phyloP scores from a whole-genome alignment of 2,797 vertebrate genomes.

The Tangara arthus region DNA sequence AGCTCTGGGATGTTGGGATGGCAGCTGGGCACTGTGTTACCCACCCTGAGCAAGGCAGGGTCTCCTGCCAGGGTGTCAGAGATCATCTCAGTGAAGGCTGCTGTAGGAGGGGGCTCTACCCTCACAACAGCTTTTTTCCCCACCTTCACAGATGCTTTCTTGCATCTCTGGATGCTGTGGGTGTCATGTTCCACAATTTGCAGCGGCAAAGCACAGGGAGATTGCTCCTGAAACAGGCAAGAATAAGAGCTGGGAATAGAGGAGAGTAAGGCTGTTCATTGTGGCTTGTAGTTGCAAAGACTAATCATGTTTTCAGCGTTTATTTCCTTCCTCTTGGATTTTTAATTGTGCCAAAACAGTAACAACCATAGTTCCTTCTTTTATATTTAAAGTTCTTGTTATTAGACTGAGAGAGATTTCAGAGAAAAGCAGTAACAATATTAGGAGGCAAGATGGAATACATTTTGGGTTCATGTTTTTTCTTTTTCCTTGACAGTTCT shows the following conservation, averaged over 20 bases:
- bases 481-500: constrained; percentile 58
- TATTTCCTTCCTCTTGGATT: constrained; percentile 4
- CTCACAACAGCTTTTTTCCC: background rate
- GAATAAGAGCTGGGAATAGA: background rate
- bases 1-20: background rate
- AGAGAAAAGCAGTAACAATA: constrained; percentile 21
- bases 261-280: background rate
- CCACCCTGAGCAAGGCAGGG: background rate
- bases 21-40: background rate
- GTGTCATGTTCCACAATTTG: background rate
- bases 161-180: background rate
- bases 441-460: constrained; percentile 46
- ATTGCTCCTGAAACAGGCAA: background rate
- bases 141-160: background rate
- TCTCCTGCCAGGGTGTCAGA: background rate
- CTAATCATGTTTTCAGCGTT: background rate
- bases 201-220: background rate
- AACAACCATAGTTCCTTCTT: background rate
- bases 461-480: constrained; percentile 11
- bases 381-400: constrained; percentile 23
- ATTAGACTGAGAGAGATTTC: constrained; percentile 13
- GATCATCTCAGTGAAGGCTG: background rate
- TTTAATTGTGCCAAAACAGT: constrained; percentile 3
- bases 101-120: background rate
- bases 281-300: background rate